phyloP scores from a whole-genome alignment of 2,888 invertebrate species.

The Polia nebulosa region DNA sequence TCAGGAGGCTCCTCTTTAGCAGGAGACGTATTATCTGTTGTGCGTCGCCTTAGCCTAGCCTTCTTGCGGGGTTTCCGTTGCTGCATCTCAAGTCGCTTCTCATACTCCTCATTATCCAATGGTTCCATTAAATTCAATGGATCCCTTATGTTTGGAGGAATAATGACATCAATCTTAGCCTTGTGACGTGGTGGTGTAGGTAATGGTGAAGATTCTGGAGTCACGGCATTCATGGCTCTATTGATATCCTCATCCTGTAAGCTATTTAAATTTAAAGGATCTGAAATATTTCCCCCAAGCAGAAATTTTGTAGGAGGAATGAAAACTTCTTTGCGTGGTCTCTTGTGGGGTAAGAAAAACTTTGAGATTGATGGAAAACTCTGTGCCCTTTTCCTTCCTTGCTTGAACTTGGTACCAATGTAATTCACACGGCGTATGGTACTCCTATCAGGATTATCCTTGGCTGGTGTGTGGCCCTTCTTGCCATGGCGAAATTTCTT shows the following conservation, averaged over 20 bases:
- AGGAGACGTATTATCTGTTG: conserved; percentile 86
- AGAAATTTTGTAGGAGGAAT: conserved; percentile 98
- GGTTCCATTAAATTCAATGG: conserved; percentile 96
- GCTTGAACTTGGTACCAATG: conserved; percentile 86
- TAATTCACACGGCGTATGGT: conserved; percentile 84
- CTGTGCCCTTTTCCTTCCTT: conserved; percentile 92
- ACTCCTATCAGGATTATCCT: conserved; percentile 84
- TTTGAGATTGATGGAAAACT: conserved; percentile 93
- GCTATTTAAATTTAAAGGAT: conserved; percentile 98
- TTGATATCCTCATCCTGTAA: conserved; percentile 95
- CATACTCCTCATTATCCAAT: conserved; percentile 95
- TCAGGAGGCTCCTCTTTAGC: conserved; percentile 72
- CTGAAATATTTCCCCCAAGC: conserved; percentile 98
- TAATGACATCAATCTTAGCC: conserved; percentile 96
- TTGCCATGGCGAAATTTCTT: conserved; percentile 88
- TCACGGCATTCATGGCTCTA: conserved; percentile 96
- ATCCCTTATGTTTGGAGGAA: conserved; percentile 98
- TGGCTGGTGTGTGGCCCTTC: conserved; percentile 82
- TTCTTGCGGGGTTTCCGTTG: conserved; percentile 93
- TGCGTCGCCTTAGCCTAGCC: conserved; percentile 90
- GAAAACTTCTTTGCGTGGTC: conserved; percentile 94
- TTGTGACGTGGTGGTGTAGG: conserved; percentile 95
- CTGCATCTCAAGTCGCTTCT: conserved; percentile 94
- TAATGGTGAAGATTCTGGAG: conserved; percentile 97
- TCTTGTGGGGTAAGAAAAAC: conserved; percentile 94